These are phyloP conservation scores for Scyliorhinus canicula DNA, from an alignment of 2,797 vertebrate species.

Conservation along the genomic window DNA sequence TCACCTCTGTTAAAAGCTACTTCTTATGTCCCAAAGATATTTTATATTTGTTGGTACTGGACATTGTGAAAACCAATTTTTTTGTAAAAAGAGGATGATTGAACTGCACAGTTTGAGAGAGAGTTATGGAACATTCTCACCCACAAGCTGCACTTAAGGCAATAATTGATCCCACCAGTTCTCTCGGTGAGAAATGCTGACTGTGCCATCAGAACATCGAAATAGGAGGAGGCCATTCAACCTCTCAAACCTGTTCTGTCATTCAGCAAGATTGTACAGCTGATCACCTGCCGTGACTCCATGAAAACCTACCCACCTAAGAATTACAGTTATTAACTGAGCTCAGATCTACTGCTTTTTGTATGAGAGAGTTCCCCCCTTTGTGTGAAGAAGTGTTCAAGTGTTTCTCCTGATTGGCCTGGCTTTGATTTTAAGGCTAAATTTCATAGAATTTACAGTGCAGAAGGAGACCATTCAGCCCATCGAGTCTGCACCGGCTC, in stretches of 20 bases:
- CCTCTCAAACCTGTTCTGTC: not conserved
- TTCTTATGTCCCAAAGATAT: not conserved
- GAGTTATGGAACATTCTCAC: not conserved
- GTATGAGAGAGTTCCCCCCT: not conserved
- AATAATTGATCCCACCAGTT: not conserved
- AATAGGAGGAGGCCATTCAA: not conserved
- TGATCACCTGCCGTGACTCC: not conserved
- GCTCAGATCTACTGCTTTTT: not conserved
- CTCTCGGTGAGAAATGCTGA: not conserved
- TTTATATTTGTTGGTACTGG: not conserved
- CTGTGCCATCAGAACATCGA: not conserved
- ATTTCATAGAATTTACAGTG: too few species aligned
- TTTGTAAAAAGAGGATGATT: not conserved
- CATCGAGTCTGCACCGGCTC: too few species aligned
- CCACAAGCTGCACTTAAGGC: not conserved
- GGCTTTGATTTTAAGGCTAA: not conserved
- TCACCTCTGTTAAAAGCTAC: not conserved
- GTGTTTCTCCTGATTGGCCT: not conserved
- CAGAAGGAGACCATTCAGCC: too few species aligned
- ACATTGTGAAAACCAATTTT: not conserved
- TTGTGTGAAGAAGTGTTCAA: too few species aligned
- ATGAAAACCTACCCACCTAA: not conserved
- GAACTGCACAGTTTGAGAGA: not conserved
- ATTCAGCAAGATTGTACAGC: not conserved
- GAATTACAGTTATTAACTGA: not conserved